These are phyloP conservation scores for Hydrophis major DNA, from an alignment of 2,797 vertebrate genomes.

Conservation along the genomic window DNA sequence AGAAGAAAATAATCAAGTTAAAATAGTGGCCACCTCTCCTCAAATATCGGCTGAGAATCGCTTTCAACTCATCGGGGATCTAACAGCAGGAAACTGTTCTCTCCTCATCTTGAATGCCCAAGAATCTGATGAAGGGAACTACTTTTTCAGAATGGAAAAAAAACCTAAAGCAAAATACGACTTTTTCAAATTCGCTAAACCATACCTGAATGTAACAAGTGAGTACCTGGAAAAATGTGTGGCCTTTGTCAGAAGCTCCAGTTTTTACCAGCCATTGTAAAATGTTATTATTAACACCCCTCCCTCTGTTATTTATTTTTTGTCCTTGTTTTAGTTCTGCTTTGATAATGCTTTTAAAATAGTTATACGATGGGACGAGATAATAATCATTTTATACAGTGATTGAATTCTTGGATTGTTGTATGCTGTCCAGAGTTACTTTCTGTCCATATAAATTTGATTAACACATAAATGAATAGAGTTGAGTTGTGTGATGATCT, in stretches of 20 bases:
- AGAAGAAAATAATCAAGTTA: fast-evolving
- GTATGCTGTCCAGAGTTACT: background rate
- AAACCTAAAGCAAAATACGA: fast-evolving
- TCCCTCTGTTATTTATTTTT: background rate
- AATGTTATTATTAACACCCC: background rate
- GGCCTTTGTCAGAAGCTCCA: background rate
- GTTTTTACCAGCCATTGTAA: background rate
- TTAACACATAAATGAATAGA: background rate
- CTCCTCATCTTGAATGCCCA: background rate
- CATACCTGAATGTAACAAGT: background rate
- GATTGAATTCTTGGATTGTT: background rate
- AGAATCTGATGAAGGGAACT: fast-evolving
- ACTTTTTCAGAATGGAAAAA: slow-evolving; percentile 8
- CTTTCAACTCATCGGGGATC: background rate
- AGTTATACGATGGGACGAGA: background rate
- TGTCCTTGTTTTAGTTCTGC: background rate
- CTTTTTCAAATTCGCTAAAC: fast-evolving
- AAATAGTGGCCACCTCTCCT: background rate
- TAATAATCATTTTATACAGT: background rate
- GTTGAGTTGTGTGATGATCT: background rate
- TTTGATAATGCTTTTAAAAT: background rate
- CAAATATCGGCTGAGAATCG: fast-evolving
- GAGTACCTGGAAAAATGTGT: background rate
- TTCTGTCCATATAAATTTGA: background rate
- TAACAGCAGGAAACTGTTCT: slow-evolving; percentile 1